Conservation (phyloP, 1,140 invertebrate species). For the Sarcophaga peregrina region DNA sequence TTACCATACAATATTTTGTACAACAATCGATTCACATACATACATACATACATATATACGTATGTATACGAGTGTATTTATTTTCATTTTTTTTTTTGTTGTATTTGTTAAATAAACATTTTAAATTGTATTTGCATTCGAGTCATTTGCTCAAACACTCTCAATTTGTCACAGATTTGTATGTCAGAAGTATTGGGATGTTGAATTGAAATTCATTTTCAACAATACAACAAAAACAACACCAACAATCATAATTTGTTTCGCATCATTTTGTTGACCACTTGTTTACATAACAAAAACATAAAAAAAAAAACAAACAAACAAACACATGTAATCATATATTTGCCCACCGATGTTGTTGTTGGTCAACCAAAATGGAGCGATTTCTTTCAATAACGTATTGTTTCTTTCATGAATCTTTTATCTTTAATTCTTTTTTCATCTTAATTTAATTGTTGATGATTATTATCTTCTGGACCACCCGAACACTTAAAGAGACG, state of each 20-base stretch:
- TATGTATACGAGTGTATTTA: neutral
- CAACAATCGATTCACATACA: neutral
- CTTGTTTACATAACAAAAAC: slow-evolving; percentile 27
- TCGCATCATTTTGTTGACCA: slow-evolving; percentile 19
- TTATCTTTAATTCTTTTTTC: neutral
- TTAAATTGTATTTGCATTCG: neutral
- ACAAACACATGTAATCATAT: neutral
- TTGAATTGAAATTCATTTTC: too few relatives aligned
- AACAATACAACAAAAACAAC: neutral
- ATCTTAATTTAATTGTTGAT: neutral
- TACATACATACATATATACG: neutral
- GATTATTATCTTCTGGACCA: neutral
- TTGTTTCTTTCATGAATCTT: neutral
- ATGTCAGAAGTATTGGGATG: neutral
- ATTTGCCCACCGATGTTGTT: neutral
- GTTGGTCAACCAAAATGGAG: neutral
- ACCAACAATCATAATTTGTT: slow-evolving; percentile 4
- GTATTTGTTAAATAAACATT: slow-evolving; percentile 10
- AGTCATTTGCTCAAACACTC: neutral
- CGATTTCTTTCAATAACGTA: neutral
- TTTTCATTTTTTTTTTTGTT: neutral
- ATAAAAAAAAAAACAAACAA: too few relatives aligned
- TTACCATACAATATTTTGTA: too few relatives aligned
- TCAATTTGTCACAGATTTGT: neutral
- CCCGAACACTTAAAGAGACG: neutral